A percentile compares a stretch with the other conserved stretches of the same genome.
Conservation (phyloP, 2,888 invertebrate genomes). For the Meteorus cinctellus region DNA sequence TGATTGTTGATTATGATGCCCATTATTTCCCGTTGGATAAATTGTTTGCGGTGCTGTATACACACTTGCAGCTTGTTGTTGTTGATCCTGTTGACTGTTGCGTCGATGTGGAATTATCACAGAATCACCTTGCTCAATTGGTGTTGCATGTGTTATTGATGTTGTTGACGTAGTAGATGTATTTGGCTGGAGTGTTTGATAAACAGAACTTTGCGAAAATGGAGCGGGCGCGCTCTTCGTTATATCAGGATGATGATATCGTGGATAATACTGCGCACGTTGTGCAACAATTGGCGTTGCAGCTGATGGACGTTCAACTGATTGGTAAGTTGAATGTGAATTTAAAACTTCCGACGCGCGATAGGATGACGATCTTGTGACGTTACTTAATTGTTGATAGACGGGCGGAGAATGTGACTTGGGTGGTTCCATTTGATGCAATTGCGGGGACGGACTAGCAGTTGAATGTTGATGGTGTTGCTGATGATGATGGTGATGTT, state of each 20-base stretch:
- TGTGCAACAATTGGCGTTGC: conserved; percentile 56
- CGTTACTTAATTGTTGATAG: conserved; percentile 65
- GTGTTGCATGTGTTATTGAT: conserved; percentile 25
- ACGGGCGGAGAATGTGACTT: conserved; percentile 63
- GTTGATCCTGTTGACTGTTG: conserved; percentile 50
- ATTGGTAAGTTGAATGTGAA: conserved; percentile 56
- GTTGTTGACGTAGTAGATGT: conserved; percentile 49
- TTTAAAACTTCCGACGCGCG: conserved; percentile 48
- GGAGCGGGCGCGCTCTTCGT: conserved; percentile 68
- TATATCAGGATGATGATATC: conserved; percentile 69
- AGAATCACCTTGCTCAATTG: conserved; percentile 22
- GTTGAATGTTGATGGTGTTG: conserved; percentile 33
- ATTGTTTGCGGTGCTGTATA: conserved; percentile 46
- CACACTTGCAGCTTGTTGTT: conserved; percentile 50
- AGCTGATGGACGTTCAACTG: conserved; percentile 51
- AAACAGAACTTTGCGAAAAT: conserved; percentile 63
- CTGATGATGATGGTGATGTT: conserved; percentile 49
- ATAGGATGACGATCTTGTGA: conserved; percentile 60
- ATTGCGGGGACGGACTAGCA: conserved; percentile 52
- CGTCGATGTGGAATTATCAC: conserved; percentile 13
- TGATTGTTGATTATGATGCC: conserved; percentile 46
- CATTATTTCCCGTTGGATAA: conserved; percentile 49
- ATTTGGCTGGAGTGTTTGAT: conserved; percentile 66
- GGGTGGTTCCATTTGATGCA: conserved; percentile 61
- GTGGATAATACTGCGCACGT: conserved; percentile 68